Conservation (phyloP, 2,888 invertebrate genomes). For the Molorchus minor region DNA sequence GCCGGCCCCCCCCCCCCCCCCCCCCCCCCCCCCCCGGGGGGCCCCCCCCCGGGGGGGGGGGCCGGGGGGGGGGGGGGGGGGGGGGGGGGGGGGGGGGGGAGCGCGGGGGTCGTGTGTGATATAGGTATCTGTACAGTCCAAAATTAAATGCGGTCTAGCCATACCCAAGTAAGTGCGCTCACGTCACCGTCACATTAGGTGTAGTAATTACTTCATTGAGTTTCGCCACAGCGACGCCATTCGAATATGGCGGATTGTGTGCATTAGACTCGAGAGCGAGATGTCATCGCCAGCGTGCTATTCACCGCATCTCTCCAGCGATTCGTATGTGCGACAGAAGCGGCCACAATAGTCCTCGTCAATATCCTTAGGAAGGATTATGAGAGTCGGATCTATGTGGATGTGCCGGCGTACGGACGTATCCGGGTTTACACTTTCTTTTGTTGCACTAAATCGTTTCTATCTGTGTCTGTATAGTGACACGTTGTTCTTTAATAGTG, state of each 20-base stretch:
- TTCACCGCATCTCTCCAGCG: conserved; percentile 26
- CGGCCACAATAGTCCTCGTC: conserved; percentile 25
- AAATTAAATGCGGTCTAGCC: conserved; percentile 55
- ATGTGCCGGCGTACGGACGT: not conserved
- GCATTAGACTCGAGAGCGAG: conserved; percentile 54
- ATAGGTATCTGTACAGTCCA: conserved; percentile 30
- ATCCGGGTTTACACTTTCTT: not conserved
- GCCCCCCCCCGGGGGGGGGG: too few species aligned
- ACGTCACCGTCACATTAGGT: conserved; percentile 45
- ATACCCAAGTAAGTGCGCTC: conserved; percentile 45
- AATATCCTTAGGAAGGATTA: conserved; percentile 7
- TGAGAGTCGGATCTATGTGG: conserved; percentile 9
- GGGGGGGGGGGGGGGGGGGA: too few species aligned
- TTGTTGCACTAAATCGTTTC: not conserved
- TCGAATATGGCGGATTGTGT: conserved; percentile 51
- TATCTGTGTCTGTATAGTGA: not conserved
- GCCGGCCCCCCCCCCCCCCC: too few species aligned
- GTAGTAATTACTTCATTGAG: conserved; percentile 57
- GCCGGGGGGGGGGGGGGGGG: too few species aligned
- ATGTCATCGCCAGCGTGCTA: conserved; percentile 44
- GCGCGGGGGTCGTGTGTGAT: conserved; percentile 29
- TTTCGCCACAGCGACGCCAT: conserved; percentile 52
- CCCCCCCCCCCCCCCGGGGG: too few species aligned
- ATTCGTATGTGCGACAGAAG: conserved; percentile 18
- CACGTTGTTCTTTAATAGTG: too few species aligned